phyloP scores from a whole-genome alignment of 2,888 invertebrate species.

The Uropetala carovei region DNA sequence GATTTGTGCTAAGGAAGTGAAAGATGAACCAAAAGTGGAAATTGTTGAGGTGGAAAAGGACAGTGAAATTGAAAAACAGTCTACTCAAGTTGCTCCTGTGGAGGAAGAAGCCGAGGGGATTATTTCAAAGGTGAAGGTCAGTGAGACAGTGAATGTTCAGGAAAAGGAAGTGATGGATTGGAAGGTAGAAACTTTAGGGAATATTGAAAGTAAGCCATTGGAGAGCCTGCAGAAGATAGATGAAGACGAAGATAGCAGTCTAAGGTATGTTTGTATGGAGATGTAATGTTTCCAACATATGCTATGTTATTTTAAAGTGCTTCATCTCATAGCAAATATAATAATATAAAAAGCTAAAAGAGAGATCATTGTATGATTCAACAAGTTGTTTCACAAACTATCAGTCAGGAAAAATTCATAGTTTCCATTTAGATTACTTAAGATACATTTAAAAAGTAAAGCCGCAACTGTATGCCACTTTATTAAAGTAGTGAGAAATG shows the following conservation, averaged over 20 bases:
- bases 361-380: too few relatives aligned
- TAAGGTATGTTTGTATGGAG: not conserved
- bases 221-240: slow-evolving; percentile 66
- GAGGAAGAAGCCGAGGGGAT: slow-evolving; percentile 64
- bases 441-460: too few relatives aligned
- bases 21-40: slow-evolving; percentile 34
- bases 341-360: too few relatives aligned
- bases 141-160: slow-evolving; percentile 61
- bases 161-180: slow-evolving; percentile 69
- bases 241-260: slow-evolving; percentile 71
- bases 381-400: too few relatives aligned
- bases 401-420: too few relatives aligned
- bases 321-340: too few relatives aligned
- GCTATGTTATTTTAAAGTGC: too few relatives aligned
- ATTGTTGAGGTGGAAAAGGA: slow-evolving; percentile 21
- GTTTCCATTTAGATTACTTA: too few relatives aligned
- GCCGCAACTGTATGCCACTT: too few relatives aligned
- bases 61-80: slow-evolving; percentile 53
- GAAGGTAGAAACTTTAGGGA: slow-evolving; percentile 68
- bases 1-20: slow-evolving; percentile 1
- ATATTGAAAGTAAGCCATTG: slow-evolving; percentile 65
- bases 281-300: too few relatives aligned
- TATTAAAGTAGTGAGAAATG: too few relatives aligned
- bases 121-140: slow-evolving; percentile 64
- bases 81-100: not conserved